Percentiles rank a stretch among this genome's conserved stretches.
Evolutionary conservation across 1,140 invertebrate species (phyloP).

Genomic region (Tribolium castaneum): DNA sequence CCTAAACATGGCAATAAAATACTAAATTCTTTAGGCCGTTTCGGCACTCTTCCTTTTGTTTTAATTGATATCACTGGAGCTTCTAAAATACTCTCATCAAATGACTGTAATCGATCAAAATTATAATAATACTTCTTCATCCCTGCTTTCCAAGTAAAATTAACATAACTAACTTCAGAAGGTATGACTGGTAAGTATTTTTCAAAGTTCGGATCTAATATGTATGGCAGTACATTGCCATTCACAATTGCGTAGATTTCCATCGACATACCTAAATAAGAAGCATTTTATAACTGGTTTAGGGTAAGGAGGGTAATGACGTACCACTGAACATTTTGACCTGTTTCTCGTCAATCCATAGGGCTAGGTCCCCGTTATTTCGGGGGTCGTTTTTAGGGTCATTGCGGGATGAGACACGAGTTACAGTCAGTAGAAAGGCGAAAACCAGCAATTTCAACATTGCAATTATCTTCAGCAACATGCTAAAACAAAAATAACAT

Average conservation of each 20-base stretch:
- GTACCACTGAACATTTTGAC: constrained; percentile 90
- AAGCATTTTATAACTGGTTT: neutral
- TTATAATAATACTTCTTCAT: constrained; percentile 88
- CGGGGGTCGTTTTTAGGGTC: constrained; percentile 61
- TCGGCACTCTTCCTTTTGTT: constrained; percentile 84
- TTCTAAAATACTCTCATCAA: constrained; percentile 84
- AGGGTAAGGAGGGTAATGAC: constrained; percentile 51
- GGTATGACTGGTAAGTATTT: constrained; percentile 90
- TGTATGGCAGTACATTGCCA: constrained; percentile 84
- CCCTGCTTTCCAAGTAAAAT: constrained; percentile 92
- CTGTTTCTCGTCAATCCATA: constrained; percentile 91
- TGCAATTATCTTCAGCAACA: neutral
- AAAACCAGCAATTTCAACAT: constrained; percentile 40
- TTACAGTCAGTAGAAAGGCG: constrained; percentile 15
- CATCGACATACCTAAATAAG: constrained; percentile 79
- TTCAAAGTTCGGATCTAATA: constrained; percentile 90
- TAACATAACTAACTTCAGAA: constrained; percentile 88
- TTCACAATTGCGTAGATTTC: constrained; percentile 90
- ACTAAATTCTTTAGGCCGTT: constrained; percentile 90
- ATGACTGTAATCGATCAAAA: constrained; percentile 86
- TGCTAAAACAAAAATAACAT: constrained; percentile 12
- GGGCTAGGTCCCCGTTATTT: constrained; percentile 75
- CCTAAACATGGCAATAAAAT: constrained; percentile 90
- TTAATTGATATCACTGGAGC: constrained; percentile 89
- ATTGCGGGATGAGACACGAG: constrained; percentile 50